Evolutionary conservation across 2,888 invertebrate species (phyloP).

Genomic region (Iphiclides podalirius): DNA sequence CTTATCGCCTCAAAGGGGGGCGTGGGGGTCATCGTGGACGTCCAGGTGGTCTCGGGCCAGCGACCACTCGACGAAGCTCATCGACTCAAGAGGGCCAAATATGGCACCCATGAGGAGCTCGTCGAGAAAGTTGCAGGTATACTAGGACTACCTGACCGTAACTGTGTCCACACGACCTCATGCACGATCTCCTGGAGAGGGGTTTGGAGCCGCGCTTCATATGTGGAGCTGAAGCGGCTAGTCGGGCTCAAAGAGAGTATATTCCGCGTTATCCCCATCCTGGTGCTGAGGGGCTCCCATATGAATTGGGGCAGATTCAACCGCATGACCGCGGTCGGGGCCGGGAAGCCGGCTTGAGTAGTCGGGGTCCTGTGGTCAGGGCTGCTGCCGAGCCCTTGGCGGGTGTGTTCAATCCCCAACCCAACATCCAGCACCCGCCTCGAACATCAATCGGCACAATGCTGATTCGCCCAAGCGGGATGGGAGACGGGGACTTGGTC

Average conservation of each 20-base stretch:
- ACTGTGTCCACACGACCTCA: slow-evolving; percentile 25
- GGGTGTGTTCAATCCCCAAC: not conserved
- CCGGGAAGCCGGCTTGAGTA: not conserved
- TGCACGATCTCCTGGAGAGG: slow-evolving; percentile 33
- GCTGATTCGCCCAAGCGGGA: slow-evolving; percentile 1
- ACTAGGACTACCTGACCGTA: slow-evolving; percentile 28
- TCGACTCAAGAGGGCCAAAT: slow-evolving; percentile 32
- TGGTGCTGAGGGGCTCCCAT: slow-evolving; percentile 25
- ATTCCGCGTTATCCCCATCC: not conserved
- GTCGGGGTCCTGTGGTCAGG: slow-evolving; percentile 9
- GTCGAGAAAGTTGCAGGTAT: slow-evolving; percentile 29
- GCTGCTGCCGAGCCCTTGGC: slow-evolving; percentile 12
- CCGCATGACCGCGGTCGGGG: slow-evolving; percentile 13
- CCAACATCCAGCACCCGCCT: not conserved
- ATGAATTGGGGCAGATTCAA: slow-evolving; percentile 29
- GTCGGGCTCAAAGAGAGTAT: slow-evolving; percentile 7
- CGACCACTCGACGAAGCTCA: slow-evolving; percentile 32
- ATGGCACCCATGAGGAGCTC: slow-evolving; percentile 31
- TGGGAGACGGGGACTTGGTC: slow-evolving; percentile 1
- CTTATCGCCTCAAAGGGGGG: slow-evolving; percentile 33
- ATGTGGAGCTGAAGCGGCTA: slow-evolving; percentile 19
- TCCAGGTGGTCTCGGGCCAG: slow-evolving; percentile 36
- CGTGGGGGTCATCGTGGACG: slow-evolving; percentile 39
- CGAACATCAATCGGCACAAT: slow-evolving; percentile 1
- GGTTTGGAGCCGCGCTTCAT: slow-evolving; percentile 29